A percentile compares a stretch with the other conserved stretches of the same genome.
Conservation (phyloP, 1,140 invertebrate species). For the Heliothis virescens region DNA sequence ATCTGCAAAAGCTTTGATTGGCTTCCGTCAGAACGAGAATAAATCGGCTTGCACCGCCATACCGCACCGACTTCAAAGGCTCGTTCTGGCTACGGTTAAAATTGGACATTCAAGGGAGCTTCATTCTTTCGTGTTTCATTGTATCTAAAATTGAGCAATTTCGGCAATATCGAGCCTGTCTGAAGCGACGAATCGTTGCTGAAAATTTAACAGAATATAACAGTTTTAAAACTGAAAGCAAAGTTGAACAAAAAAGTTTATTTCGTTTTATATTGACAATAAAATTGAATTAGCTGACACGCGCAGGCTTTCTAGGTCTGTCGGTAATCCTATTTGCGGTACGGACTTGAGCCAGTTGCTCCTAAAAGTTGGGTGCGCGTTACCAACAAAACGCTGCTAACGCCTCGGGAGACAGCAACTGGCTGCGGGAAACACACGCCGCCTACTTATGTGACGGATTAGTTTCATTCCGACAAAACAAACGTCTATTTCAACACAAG, state of each 20-base stretch:
- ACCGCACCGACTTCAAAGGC: slow-evolving; percentile 52
- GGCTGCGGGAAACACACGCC: slow-evolving; percentile 45
- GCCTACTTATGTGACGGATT: slow-evolving; percentile 27
- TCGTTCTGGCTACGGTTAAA: slow-evolving; percentile 50
- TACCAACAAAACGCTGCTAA: slow-evolving; percentile 66
- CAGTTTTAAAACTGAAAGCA: slow-evolving; percentile 52
- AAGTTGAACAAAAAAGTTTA: slow-evolving; percentile 61
- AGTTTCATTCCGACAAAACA: slow-evolving; percentile 21
- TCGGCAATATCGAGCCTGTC: slow-evolving; percentile 29
- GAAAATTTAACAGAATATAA: slow-evolving; percentile 47
- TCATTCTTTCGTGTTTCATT: slow-evolving; percentile 49
- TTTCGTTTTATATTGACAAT: slow-evolving; percentile 68
- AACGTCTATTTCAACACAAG: not conserved
- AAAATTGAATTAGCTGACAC: slow-evolving; percentile 75
- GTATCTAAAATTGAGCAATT: slow-evolving; percentile 36
- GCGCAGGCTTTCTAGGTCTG: slow-evolving; percentile 69
- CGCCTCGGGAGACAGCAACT: slow-evolving; percentile 56
- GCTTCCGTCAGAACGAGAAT: slow-evolving; percentile 53
- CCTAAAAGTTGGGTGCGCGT: slow-evolving; percentile 72
- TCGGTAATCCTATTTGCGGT: slow-evolving; percentile 80
- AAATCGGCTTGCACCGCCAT: slow-evolving; percentile 54
- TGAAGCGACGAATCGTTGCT: slow-evolving; percentile 11
- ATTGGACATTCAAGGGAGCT: slow-evolving; percentile 54
- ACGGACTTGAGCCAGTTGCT: slow-evolving; percentile 69
- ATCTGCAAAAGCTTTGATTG: slow-evolving; percentile 73